Evolutionary conservation across 2,113 vertebrate species (phyloP), one percentile per base, ranked within the genome.

Genomic region (Scopus umbretta): DNA sequence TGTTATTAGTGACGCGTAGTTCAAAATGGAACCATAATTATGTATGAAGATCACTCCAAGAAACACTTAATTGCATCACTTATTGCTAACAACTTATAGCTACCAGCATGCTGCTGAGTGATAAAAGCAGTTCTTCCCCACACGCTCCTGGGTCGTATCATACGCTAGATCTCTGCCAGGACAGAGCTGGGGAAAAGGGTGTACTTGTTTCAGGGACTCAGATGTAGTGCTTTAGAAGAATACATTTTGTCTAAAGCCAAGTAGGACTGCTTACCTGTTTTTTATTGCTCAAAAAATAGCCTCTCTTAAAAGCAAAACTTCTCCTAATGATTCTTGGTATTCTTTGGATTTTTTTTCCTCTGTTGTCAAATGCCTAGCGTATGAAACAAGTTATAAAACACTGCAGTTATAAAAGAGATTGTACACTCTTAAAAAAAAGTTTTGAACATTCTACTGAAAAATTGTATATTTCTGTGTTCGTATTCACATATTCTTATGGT

Each of bases 11-110:
- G 95, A 96, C 10, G 14, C 1, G 4, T 76, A 79, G 80, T 78
- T 97, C 95, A 87, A 95, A 97, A 97, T 88, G 89, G 93, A 97
- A 74, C 84, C 81, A 42, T 96, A 97, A 97, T 97, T 96, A 95
- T 90, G 89, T 18, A 88, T 85, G 94, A 97, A 96, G 94, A 97
- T 97, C 95, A 90, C 87, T 97, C 87, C 85, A 92, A 96, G 94
- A 97, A 97, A 91, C 74, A 73, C 89, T 95, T 97, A 97, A 97
- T 96, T 97, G 94, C 91, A 88, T 96, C 94, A 96, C 87, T 96
- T 96, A 88, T 52, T 88, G 87, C 74, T 96, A 95, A 93, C 67
- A 88, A 78, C 91, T 94, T 90, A 36, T 30, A 94, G 90, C 62
- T 96, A 86, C 75, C 78, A 90, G 91, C 80, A 29, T 32, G 91